phyloP scores from a whole-genome alignment of 2,113 vertebrate genomes.

The Coreoperca whiteheadi region DNA sequence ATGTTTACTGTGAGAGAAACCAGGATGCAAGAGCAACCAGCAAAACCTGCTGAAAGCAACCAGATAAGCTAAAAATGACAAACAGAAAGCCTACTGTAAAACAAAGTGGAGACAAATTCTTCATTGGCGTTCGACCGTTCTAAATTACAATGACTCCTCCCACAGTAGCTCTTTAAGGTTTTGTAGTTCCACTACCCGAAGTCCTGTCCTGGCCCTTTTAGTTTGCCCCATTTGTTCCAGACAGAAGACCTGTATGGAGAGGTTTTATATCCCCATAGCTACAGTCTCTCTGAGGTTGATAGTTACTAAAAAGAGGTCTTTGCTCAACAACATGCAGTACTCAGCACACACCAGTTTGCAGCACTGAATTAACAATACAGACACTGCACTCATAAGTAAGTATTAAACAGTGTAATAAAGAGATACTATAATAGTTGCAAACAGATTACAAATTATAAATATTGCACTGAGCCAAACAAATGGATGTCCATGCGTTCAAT shows the following conservation, averaged over 20 bases:
- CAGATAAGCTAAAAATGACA: conserved; percentile 39
- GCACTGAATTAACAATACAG: neutral
- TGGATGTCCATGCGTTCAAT: neutral
- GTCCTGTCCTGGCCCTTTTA: conserved; percentile 40
- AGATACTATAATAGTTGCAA: neutral
- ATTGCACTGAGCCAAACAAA: conserved; percentile 3
- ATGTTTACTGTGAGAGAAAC: conserved; percentile 7
- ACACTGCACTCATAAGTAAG: neutral
- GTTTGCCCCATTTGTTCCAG: conserved; percentile 61
- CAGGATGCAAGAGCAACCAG: conserved; percentile 2
- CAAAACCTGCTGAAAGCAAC: conserved; percentile 21
- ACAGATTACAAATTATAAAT: no score
- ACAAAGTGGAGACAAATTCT: conserved; percentile 22
- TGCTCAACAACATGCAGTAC: neutral
- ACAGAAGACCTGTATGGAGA: conserved; percentile 40
- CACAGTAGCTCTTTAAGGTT: conserved; percentile 33
- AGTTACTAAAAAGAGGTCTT: conserved; percentile 3
- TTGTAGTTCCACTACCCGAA: conserved; percentile 5
- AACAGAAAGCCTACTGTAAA: conserved; percentile 16
- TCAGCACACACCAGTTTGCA: conserved; percentile 26
- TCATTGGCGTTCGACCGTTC: conserved; percentile 19
- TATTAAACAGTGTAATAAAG: neutral
- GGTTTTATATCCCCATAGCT: conserved; percentile 37
- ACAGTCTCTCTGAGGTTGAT: conserved; percentile 13
- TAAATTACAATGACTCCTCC: conserved; percentile 42